These are phyloP conservation scores for Tineola bisselliella DNA, from an alignment of 2,888 invertebrate species.

Conservation along the genomic window DNA sequence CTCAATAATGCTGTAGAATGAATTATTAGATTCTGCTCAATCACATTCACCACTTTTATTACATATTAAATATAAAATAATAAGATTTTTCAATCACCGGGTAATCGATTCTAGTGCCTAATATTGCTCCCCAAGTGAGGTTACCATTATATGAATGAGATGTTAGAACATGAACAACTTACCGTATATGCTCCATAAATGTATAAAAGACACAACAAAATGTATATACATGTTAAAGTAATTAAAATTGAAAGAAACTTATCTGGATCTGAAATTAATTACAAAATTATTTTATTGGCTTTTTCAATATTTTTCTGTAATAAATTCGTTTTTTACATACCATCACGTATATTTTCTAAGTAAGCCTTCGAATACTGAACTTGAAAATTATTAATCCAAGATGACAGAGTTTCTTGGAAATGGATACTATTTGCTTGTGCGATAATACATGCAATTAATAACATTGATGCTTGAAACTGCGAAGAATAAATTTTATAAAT, in stretches of 20 bases:
- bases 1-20: no score
- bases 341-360: slow-evolving; percentile 32
- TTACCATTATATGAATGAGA: no score
- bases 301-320: no score
- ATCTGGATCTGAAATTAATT: slow-evolving; percentile 39
- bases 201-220: slow-evolving; percentile 34
- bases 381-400: slow-evolving; percentile 32
- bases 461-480: slow-evolving; percentile 38
- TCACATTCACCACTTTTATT: no score
- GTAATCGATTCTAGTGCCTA: no score
- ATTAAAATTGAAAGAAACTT: slow-evolving; percentile 34
- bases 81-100: no score
- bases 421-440: slow-evolving; percentile 28
- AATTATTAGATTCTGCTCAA: no score
- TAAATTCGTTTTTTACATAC: slow-evolving; percentile 24
- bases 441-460: slow-evolving; percentile 29
- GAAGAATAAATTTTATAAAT: slow-evolving; percentile 14
- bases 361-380: slow-evolving; percentile 38
- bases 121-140: no score
- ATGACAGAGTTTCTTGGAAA: slow-evolving; percentile 28
- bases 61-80: no score
- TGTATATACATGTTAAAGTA: slow-evolving; percentile 33
- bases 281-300: no score
- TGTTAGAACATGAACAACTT: slow-evolving; percentile 19
- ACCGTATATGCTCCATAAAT: slow-evolving; percentile 54